Evolutionary conservation across 2,797 vertebrate genomes (phyloP).

Genomic region (Momotus momota): DNA sequence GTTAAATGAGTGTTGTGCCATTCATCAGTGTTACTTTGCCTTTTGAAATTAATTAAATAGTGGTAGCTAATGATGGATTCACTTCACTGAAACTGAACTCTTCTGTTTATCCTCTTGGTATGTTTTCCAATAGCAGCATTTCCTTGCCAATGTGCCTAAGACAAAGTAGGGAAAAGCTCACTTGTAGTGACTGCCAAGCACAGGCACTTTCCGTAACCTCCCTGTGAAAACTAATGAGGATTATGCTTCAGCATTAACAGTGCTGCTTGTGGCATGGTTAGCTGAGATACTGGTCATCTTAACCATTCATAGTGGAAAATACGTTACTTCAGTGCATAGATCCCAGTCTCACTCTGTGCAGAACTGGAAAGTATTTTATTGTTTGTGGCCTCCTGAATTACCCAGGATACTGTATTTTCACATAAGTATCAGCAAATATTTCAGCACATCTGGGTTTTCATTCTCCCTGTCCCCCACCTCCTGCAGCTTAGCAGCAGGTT

Average conservation of each 20-base stretch:
- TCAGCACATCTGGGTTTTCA: not conserved
- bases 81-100: not conserved
- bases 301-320: not conserved
- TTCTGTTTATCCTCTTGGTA: not conserved
- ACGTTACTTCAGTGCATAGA: not conserved
- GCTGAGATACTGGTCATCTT: not conserved
- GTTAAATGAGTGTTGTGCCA: not conserved
- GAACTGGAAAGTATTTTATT: not conserved
- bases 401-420: not conserved
- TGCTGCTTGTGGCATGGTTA: not conserved
- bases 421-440: rapidly evolving
- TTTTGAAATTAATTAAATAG: not conserved
- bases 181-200: not conserved
- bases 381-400: not conserved
- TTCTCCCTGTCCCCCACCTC: not conserved
- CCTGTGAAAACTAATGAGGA: not conserved
- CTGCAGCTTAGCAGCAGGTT: not conserved
- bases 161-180: not conserved
- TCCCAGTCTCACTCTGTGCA: not conserved
- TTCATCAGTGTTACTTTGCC: not conserved
- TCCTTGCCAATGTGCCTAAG: not conserved
- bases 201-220: not conserved
- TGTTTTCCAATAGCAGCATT: not conserved
- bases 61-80: not conserved
- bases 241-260: not conserved